Conservation (phyloP, 2,888 invertebrate species). For the Willowsia nigromaculata region DNA sequence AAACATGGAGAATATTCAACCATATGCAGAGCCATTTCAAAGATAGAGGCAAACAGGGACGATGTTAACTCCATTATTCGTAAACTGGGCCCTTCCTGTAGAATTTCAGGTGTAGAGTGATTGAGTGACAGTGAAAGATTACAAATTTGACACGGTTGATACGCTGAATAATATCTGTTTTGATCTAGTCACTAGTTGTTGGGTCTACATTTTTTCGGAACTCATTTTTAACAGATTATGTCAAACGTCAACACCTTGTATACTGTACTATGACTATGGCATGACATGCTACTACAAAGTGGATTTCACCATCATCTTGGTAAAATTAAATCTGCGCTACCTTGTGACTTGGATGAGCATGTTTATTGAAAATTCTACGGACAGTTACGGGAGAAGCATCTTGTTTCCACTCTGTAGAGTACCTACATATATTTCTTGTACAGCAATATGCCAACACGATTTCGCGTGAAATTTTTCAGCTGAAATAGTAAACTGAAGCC, state of each 20-base stretch:
- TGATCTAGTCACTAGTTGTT: conserved; percentile 19
- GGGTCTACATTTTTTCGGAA: background rate
- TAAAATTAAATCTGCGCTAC: too few relatives aligned
- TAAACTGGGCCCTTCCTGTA: background rate
- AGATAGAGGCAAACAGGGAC: background rate
- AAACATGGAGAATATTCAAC: too few relatives aligned
- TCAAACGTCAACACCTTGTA: background rate
- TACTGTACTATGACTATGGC: background rate
- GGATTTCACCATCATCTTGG: too few relatives aligned
- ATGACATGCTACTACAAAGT: background rate
- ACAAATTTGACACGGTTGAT: background rate
- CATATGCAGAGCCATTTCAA: too few relatives aligned
- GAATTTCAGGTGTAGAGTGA: background rate
- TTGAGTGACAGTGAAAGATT: conserved; percentile 23
- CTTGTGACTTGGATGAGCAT: too few relatives aligned
- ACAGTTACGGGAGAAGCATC: too few relatives aligned
- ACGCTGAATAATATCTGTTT: conserved; percentile 26
- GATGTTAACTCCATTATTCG: background rate
- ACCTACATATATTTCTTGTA: too few relatives aligned
- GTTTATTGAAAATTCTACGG: too few relatives aligned
- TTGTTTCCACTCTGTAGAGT: too few relatives aligned
- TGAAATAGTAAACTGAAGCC: too few relatives aligned
- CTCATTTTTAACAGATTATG: conserved; percentile 8
- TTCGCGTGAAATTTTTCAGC: too few relatives aligned
- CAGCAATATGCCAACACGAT: too few relatives aligned